Conservation (phyloP, 2,113 vertebrate genomes). For the Leucopsar rothschildi region DNA sequence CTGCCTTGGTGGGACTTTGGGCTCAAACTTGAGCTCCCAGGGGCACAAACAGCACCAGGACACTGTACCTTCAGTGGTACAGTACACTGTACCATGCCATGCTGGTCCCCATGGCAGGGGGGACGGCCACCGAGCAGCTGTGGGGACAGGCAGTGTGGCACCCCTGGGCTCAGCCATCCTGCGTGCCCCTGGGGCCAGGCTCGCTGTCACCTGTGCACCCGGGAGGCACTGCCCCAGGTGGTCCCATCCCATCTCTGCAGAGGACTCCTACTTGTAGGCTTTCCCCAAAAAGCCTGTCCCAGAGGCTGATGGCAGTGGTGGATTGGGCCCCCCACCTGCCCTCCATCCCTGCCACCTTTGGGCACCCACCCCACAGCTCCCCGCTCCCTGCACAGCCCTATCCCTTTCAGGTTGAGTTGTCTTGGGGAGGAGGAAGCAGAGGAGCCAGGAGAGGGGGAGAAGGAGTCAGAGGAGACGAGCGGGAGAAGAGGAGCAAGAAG, state of each 20-base stretch:
- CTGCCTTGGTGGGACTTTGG: neutral
- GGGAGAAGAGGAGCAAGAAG: neutral
- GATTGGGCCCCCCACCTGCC: neutral
- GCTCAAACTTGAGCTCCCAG: neutral
- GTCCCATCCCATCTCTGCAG: neutral
- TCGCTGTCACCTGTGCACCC: fast-evolving
- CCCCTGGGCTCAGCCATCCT: neutral
- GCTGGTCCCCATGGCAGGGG: neutral
- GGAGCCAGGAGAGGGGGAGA: neutral
- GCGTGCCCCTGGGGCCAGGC: neutral
- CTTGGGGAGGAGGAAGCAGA: conserved; percentile 59
- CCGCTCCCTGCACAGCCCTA: conserved; percentile 48
- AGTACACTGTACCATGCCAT: neutral
- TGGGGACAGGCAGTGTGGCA: neutral
- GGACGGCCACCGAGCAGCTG: neutral
- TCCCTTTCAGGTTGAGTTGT: conserved; percentile 77
- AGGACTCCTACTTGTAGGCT: neutral
- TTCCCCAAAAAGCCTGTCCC: neutral
- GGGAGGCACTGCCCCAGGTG: neutral
- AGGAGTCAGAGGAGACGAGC: conserved; percentile 1
- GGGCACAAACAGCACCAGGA: fast-evolving
- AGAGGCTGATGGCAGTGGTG: neutral
- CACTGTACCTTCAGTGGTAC: neutral
- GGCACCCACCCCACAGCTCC: neutral
- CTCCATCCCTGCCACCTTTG: neutral